These are phyloP conservation scores for Hypotaenidia philippensis DNA, from an alignment of 2,797 vertebrate genomes.

Conservation along the genomic window DNA sequence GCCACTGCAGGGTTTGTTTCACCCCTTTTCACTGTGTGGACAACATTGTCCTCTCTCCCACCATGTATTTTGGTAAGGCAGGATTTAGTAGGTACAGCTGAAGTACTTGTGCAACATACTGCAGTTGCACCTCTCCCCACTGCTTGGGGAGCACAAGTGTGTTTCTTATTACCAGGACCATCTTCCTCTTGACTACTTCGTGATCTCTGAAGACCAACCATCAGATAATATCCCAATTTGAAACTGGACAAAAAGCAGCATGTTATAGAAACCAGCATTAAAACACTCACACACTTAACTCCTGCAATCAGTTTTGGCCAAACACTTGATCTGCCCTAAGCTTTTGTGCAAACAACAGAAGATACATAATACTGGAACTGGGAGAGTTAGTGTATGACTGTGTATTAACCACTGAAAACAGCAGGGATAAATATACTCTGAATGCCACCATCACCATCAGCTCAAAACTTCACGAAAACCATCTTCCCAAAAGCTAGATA, in stretches of 20 bases:
- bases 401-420: neutral
- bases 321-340: neutral
- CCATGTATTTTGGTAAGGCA: neutral
- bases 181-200: neutral
- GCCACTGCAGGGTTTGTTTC: neutral
- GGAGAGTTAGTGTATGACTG: too few species aligned
- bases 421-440: neutral
- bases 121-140: neutral
- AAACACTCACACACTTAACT: neutral
- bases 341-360: neutral
- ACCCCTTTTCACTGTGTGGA: neutral
- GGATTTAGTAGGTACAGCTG: neutral
- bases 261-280: neutral
- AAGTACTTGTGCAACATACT: neutral
- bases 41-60: neutral
- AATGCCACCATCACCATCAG: neutral
- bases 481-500: neutral
- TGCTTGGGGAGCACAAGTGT: neutral
- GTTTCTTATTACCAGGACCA: neutral
- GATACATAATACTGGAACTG: too few species aligned
- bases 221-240: neutral
- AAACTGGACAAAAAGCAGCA: neutral
- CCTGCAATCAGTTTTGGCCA: neutral
- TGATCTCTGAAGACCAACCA: neutral
- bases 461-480: neutral